Evolutionary conservation across 2,797 vertebrate genomes (phyloP).

Genomic region (Ammospiza maritima): DNA sequence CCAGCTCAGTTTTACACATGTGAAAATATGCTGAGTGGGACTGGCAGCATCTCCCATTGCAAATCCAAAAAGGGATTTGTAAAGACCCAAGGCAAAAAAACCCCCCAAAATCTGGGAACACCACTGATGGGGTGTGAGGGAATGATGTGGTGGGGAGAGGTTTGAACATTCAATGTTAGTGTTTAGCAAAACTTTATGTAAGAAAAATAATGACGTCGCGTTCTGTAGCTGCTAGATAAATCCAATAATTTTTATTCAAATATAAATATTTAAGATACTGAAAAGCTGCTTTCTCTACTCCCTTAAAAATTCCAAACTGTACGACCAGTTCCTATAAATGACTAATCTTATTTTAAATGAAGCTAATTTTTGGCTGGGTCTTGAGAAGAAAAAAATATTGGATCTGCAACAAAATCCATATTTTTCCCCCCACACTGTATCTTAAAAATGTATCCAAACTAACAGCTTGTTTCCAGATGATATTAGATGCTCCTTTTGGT

Average conservation of each 20-base stretch:
- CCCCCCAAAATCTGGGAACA: neutral
- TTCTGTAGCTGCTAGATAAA: slow-evolving; percentile 20
- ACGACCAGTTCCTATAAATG: slow-evolving; percentile 65
- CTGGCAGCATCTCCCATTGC: neutral
- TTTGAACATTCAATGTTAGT: neutral
- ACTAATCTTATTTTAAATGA: slow-evolving; percentile 66
- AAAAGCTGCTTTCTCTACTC: slow-evolving; percentile 31
- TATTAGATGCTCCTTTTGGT: slow-evolving; percentile 38
- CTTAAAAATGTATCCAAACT: slow-evolving; percentile 54
- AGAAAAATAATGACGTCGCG: slow-evolving; percentile 40
- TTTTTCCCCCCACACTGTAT: slow-evolving; percentile 33
- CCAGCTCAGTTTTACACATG: neutral
- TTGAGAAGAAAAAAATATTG: slow-evolving; percentile 57
- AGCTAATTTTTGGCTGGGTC: slow-evolving; percentile 62
- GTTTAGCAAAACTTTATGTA: neutral
- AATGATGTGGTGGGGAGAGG: neutral
- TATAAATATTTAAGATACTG: slow-evolving; percentile 67
- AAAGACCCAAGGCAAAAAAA: neutral
- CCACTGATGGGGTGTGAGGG: neutral
- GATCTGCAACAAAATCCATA: slow-evolving; percentile 40
- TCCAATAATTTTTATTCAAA: slow-evolving; percentile 35
- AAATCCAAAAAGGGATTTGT: neutral
- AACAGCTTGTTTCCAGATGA: slow-evolving; percentile 72
- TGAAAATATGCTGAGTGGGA: slow-evolving; percentile 22
- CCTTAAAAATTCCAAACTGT: slow-evolving; percentile 48